A percentile compares a stretch with the other conserved stretches of the same genome.
phyloP scores from a whole-genome alignment of 37 sponge, comb jelly and placozoan species.

The Lycopodina hypogea region DNA sequence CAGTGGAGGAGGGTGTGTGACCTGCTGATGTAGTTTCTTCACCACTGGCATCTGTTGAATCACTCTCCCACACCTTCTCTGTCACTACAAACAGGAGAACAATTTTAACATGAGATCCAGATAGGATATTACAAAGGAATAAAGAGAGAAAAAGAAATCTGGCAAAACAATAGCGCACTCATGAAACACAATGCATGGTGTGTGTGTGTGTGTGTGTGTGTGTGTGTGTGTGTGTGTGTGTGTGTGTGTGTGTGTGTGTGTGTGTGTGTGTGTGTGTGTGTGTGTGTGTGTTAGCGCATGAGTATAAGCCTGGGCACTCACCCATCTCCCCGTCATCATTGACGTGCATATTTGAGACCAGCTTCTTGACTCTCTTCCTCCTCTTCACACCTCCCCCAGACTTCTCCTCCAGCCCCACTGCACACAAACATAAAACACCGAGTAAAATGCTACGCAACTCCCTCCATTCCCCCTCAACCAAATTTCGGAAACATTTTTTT shows the following conservation, averaged over 20 bases:
- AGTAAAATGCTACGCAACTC: background rate
- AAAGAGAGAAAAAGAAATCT: too few relatives aligned
- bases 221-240: background rate
- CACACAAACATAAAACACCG: background rate
- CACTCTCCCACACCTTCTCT: slow-evolving; percentile 64
- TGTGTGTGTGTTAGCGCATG: background rate
- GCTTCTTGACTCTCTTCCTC: slow-evolving; percentile 52
- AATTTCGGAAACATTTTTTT: too few relatives aligned
- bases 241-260: background rate
- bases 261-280: too few relatives aligned
- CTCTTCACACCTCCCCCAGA: slow-evolving; percentile 8
- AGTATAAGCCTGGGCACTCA: slow-evolving; percentile 3
- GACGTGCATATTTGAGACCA: slow-evolving; percentile 57
- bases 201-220: too few relatives aligned
- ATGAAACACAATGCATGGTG: too few relatives aligned
- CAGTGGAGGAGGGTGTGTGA: too few relatives aligned
- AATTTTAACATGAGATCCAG: too few relatives aligned
- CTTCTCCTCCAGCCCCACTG: background rate
- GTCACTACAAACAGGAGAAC: slow-evolving; percentile 42
- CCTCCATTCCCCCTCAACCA: background rate
- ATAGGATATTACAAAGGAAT: too few relatives aligned
- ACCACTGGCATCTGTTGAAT: slow-evolving; percentile 69
- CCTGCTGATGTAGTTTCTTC: slow-evolving; percentile 19
- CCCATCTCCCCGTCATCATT: slow-evolving; percentile 75
- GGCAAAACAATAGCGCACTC: too few relatives aligned